A percentile compares a stretch with the other conserved stretches of the same genome.
phyloP scores from a whole-genome alignment of 1,140 invertebrate species.

The Drosophila ananassae region DNA sequence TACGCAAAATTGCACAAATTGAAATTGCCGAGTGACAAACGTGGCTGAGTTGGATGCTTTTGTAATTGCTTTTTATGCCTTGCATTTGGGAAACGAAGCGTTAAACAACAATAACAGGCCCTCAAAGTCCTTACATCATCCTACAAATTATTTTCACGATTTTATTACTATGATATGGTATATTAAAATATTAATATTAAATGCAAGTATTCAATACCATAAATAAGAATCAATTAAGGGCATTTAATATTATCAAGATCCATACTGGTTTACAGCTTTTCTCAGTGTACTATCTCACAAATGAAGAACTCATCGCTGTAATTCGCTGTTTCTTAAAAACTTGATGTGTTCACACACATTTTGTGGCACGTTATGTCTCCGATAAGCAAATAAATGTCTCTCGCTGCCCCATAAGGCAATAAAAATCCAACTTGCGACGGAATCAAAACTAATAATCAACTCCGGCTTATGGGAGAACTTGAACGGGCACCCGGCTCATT shows the following conservation, averaged over 20 bases:
- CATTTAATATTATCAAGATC: no score
- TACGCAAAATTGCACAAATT: conserved; percentile 82
- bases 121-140: conserved; percentile 4
- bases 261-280: not conserved
- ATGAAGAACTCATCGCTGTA: conserved; percentile 3
- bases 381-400: conserved; percentile 70
- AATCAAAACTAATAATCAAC: conserved; percentile 62
- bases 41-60: conserved; percentile 45
- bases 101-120: conserved; percentile 55
- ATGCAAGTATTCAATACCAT: not conserved
- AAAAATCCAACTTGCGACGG: conserved; percentile 44
- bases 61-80: conserved; percentile 74
- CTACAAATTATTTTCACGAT: no score
- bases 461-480: conserved; percentile 6
- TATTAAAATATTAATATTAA: no score
- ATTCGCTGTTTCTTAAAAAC: conserved; percentile 6
- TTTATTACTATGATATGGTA: no score
- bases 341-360: conserved; percentile 59
- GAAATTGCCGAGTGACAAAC: conserved; percentile 80
- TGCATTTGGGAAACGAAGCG: conserved; percentile 53
- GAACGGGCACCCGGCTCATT: conserved; percentile 66
- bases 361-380: conserved; percentile 57
- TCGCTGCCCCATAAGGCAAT: conserved; percentile 24
- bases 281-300: not conserved
- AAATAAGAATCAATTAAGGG: conserved; percentile 9